Evolutionary conservation across 1,140 invertebrate species (phyloP), one percentile per base, ranked within the genome.

Genomic region (Pteromalus puparum): DNA sequence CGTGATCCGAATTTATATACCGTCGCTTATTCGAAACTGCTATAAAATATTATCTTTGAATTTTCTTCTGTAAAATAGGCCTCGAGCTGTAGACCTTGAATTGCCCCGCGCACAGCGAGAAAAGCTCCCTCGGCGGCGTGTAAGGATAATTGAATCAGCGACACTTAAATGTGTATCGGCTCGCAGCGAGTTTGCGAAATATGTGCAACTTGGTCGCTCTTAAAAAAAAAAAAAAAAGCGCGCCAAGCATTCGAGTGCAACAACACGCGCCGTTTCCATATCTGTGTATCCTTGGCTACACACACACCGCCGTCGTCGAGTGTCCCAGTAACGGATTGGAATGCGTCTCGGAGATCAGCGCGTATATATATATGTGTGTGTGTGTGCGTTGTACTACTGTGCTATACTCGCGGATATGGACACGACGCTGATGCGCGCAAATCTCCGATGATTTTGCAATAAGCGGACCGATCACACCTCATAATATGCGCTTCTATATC

Each of bases 301-400:
- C 9, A 38, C 38, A 38, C 30, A 42, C 9, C 6, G 9, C 53
- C 53, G 26, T 30, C 72, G 75, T 73, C 30, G 48, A 26, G 76
- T 85, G 78, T 65, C 89, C 90, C 90, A 90, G 79, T 84, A 79
- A 79, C 30, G 28, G 48, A 79, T 74, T 67, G 82, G 82, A 84
- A 84, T 84, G 82, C 34, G 67, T 70, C 67, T 70, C 65, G 65
- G n/a, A 65, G 53, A n/a, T 38, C 53, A 65, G 53, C 53, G 15
- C n/a, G 15, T n/a, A 10, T 61, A 10, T 61, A 61, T 15, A 15
- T 4, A n/a, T n/a, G n/a, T n/a, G n/a, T n/a, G n/a, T n/a, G n/a
- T n/a, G n/a, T n/a, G n/a, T n/a, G n/a, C 53, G 53, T 65, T 5
- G 61, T 65, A n/a, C 15, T 21, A n/a, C 12, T 65, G 9, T 65